Base-by-base conservation (phyloP, 2,888 invertebrate species). In the Deilephila porcellus region DNA sequence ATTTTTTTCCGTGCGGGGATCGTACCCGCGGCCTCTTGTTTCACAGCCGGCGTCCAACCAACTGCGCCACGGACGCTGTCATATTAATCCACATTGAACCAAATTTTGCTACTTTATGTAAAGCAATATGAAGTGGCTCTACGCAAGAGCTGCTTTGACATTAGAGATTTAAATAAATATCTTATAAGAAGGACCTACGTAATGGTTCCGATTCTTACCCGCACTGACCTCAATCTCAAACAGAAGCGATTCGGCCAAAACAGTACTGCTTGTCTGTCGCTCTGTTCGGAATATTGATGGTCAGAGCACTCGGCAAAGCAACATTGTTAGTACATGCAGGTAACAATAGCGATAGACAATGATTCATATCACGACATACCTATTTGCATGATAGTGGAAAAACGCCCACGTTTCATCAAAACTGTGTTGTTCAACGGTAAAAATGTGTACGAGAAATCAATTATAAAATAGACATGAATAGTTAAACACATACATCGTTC, bases 401-500 rank as follows among this genome's bases (percentile, higher is more conserved):
- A 75, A 76, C 89, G 82, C 90, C 90, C 85, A 90, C 90, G 78
- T 75, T 60, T 76, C 34, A 76, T 71, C 77, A 81, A 80, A 89
- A 87, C 85, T 86, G 83, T 90, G 88, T 82, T 89, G 84, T 84
- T 85, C 83, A 91, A 91, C 90, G 90, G 90, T 91, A 90, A 88
- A 87, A 84, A 52, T 73, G 53, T 73, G 60, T 20, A 60, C 59
- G 60, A 71, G 56, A 73, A 72, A 73, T 73, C 67, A 67, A 73
- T 73, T 64, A 67, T 32, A 53, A 20, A 25, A 25, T 52, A 20
- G 19, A 56, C 4, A 3, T 52, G 17, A n/a, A 45, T 11, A 45
- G 45, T 45, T 2, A 45, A 45, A 1, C 45, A 45, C 45, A 3
- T 11, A 45, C 14, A 45, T 14, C 11, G 3, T 45, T 14, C 14